Base-by-base conservation (phyloP, 2,888 invertebrate species). In the Chrysodeixis includens region DNA sequence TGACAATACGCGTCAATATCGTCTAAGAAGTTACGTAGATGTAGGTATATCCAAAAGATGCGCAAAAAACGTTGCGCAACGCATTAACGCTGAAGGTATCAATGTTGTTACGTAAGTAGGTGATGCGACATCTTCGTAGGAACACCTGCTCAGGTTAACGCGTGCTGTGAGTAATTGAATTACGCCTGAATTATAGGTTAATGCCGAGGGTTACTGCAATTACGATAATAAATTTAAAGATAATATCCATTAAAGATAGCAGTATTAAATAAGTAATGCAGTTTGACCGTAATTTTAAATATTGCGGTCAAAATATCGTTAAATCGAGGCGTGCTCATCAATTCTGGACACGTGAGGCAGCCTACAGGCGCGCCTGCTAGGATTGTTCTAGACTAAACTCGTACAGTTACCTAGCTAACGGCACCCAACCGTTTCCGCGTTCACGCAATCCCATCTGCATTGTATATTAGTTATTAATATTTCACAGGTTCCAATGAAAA, bases 371-470 rank as follows among this genome's bases (percentile, higher is more conserved):
- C 75, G 79, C 83, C 84, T 82, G 88, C 89, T 87, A 93, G 93
- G 93, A 93, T 90, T 91, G 90, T 94, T 93, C 93, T 93, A 93
- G 93, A 90, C 92, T 88, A 91, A 85, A 88, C 88, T 86, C 86
- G 83, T 90, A 94, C 94, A 92, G 94, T 95, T 93, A 94, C 69
- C 57, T 62, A 81, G 66, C 84, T 94, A 94, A 94, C 94, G 94
- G 94, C 88, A 92, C 83, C 79, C 76, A 79, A 81, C 88, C 88
- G 88, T 93, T 94, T 94, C 93, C 93, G 91, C 88, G 89, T 92
- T 90, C 88, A 91, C 88, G 83, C 90, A 90, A 88, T 91, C 86
- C 82, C 79, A 81, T 83, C 83, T 86, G 86, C 86, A 90, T 90
- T 88, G 82, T 88, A 83, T 87, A 88, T 81, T 68, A 69, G 56